Evolutionary conservation across 1,140 invertebrate species (phyloP), one percentile per base, ranked within the genome.

Genomic region (Bombus turneri): DNA sequence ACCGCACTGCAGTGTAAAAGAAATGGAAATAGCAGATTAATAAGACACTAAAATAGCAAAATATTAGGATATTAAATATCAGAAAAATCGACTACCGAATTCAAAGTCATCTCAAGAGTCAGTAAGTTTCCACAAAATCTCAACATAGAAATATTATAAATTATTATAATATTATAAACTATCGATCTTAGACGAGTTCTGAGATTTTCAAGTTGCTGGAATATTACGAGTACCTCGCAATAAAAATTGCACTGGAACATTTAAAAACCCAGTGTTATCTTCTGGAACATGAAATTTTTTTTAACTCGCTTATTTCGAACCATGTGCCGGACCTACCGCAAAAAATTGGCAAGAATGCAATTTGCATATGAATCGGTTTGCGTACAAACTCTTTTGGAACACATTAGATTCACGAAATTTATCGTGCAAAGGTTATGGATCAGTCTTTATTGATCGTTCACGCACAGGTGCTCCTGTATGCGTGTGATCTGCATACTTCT

Each of bases 401-500:
- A 28, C 22, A 2, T 9, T 41, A 25, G n/a, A 78, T 78, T 43
- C 9, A 15, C 25, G 25, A 71, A 57, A 71, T 78, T 71, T 6
- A 15, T 3, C 47, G 12, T 43, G 28, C 34, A 28, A 8, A n/a
- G n/a, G 66, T 69, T 64, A 34, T 41, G 15, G 22, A 77, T 83
- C 47, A 12, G 47, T 53, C 18, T 22, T 53, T 53, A 78, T 83
- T 64, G 37, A 41, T 43, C 41, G 62, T 22, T 43, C 25, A 64
- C 34, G 2, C 18, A 47, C 10, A 3, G 43, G 37, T 31, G n/a
- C n/a, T 3, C 69, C 39, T 25, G 71, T 31, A 25, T 25, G 43
- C 62, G 64, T 89, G 72, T 43, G 87, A 84, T 81, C 80, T 82
- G 86, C 88, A 81, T 87, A 86, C 83, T 87, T 90, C 81, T 91